phyloP scores from a whole-genome alignment of 2,888 invertebrate genomes.

The Ophion ellenae region DNA sequence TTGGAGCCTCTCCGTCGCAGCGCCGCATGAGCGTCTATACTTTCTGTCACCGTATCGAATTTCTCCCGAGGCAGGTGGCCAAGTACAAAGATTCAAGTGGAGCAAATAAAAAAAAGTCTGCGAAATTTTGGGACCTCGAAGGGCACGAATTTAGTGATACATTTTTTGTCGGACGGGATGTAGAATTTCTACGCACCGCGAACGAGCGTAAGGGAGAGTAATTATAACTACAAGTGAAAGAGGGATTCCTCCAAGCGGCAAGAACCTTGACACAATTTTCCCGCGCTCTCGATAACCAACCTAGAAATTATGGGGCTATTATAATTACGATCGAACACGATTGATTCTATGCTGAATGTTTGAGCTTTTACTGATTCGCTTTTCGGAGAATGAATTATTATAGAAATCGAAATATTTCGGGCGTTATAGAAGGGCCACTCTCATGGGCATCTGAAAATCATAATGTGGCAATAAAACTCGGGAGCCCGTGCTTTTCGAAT shows the following conservation, averaged over 20 bases:
- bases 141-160: neutral
- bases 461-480: constrained; percentile 59
- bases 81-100: constrained; percentile 57
- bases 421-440: neutral
- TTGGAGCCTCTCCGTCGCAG: constrained; percentile 46
- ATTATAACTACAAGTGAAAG: constrained; percentile 58
- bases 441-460: neutral
- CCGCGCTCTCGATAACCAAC: constrained; percentile 45
- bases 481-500: constrained; percentile 29
- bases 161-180: constrained; percentile 5
- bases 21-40: constrained; percentile 42
- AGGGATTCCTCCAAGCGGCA: constrained; percentile 41
- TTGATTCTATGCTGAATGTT: neutral
- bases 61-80: constrained; percentile 58
- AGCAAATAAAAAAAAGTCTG: constrained; percentile 22
- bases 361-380: neutral
- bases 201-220: constrained; percentile 61
- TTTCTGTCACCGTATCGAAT: constrained; percentile 65
- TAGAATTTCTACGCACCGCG: constrained; percentile 28
- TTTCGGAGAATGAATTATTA: neutral
- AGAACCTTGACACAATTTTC: constrained; percentile 67
- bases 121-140: neutral
- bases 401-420: neutral
- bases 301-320: constrained; percentile 6
- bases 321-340: neutral